Evolutionary conservation across 2,113 vertebrate genomes (phyloP), one percentile per base, ranked within the genome.

Genomic region (Crocuta crocuta): DNA sequence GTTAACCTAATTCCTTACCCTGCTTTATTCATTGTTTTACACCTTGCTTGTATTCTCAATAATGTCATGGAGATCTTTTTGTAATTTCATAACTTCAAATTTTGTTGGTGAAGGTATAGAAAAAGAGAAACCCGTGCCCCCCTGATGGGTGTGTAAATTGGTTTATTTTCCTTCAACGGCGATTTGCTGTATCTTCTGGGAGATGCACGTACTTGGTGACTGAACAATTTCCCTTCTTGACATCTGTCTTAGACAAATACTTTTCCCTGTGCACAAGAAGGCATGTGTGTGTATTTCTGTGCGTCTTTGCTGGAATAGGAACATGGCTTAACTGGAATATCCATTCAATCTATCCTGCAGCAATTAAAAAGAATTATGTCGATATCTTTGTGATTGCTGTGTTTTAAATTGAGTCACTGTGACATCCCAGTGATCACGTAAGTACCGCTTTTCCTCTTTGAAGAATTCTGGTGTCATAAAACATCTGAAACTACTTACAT

Each of bases 61-160:
- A 91, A 35, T 79, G 16, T 97, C 24, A 58, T 65, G 33, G 48
- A 50, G 45, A 74, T 70, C 39, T 85, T 90, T 79, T 35, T 35
- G 33, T 82, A 19, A 85, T 91, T 86, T 80, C 45, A 39, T 48
- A 33, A 87, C 91, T 96, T 88, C 94, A 93, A 71, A 80, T 70
- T 91, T 80, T 11, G 1, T 63, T 71, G 21, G 4, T 19, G 17
- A 50, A 90, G 23, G 15, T 74, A 4, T 50, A 76, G 33, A 43
- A 35, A 91, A 92, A 88, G 39, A 78, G 33, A 81, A 35, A 15
- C 1, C 16, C 12, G 2, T 85, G 7, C 2, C 9, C 81, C 63
- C 24, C 2, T 9, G 23, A 71, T n/a, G 16, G 55, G 28, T 50
- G 4, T 85, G 0, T 89, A 89, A 58, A 39, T 43, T 33, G 58